Evolutionary conservation across 2,888 invertebrate genomes (phyloP).

Genomic region (Phrixothrix hirtus): DNA sequence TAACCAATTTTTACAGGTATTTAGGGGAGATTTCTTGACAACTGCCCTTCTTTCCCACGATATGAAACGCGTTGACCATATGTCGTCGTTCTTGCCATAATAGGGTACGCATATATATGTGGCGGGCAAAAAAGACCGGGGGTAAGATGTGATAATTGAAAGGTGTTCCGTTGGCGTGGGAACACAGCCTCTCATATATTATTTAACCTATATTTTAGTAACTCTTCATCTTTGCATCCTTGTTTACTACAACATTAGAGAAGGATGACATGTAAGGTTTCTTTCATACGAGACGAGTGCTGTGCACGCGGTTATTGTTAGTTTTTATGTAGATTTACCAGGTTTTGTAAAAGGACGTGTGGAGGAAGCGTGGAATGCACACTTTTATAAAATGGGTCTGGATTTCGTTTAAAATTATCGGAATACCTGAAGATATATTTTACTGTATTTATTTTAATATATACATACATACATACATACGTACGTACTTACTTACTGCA

Average conservation of each 20-base stretch:
- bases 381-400: constrained; percentile 14
- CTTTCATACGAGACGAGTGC: constrained; percentile 21
- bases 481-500: too few relatives aligned
- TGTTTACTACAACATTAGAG: constrained; percentile 3
- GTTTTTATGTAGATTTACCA: too few relatives aligned
- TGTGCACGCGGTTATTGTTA: constrained; percentile 32
- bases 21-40: constrained; percentile 35
- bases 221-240: constrained; percentile 19
- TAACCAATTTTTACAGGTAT: constrained; percentile 42
- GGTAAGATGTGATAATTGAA: constrained; percentile 35
- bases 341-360: constrained; percentile 22
- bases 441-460: too few relatives aligned
- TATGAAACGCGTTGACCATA: constrained; percentile 47
- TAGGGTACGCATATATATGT: constrained; percentile 26
- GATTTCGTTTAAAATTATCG: background rate
- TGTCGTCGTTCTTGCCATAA: constrained; percentile 45
- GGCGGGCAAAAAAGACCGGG: constrained; percentile 28
- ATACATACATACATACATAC: too few relatives aligned
- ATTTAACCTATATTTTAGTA: constrained; percentile 28
- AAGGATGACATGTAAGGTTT: background rate
- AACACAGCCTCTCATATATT: constrained; percentile 26
- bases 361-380: constrained; percentile 27
- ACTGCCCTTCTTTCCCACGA: constrained; percentile 45
- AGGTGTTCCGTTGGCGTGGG: constrained; percentile 36
- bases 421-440: background rate